These are phyloP conservation scores for Endotricha flammealis DNA, from an alignment of 2,888 invertebrate species.

Conservation along the genomic window DNA sequence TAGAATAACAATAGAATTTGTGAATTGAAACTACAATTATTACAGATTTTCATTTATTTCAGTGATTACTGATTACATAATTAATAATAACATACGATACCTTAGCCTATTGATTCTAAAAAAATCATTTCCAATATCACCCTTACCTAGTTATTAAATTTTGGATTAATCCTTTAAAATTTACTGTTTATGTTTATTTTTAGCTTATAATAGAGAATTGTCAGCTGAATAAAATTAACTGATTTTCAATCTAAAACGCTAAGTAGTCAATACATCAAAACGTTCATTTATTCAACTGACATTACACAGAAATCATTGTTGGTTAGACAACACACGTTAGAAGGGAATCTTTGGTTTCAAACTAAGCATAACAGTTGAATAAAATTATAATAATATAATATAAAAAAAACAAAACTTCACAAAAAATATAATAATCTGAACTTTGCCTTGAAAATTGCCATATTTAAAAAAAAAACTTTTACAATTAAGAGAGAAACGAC, in stretches of 20 bases:
- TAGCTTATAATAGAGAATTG: constrained; percentile 41
- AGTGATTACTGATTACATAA: constrained; percentile 77
- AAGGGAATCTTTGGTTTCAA: constrained; percentile 37
- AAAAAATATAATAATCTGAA: constrained; percentile 19
- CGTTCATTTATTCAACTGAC: constrained; percentile 18
- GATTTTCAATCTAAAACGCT: constrained; percentile 24
- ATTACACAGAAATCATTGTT: constrained; percentile 12
- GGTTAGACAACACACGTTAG: constrained; percentile 24
- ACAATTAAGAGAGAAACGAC: constrained; percentile 37
- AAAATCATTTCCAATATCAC: constrained; percentile 78
- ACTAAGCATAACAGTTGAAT: constrained; percentile 41
- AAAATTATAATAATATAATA: constrained; percentile 36
- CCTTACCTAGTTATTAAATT: constrained; percentile 71
- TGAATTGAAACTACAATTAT: constrained; percentile 34
- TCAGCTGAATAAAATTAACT: constrained; percentile 28
- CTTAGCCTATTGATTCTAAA: constrained; percentile 77
- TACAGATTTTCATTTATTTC: constrained; percentile 72
- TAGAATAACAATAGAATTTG: too few relatives aligned
- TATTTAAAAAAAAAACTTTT: constrained; percentile 17
- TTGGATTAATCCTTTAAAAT: constrained; percentile 71
- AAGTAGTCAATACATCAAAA: constrained; percentile 27
- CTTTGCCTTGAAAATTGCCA: constrained; percentile 29
- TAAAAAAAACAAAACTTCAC: constrained; percentile 34
- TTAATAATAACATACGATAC: constrained; percentile 74
- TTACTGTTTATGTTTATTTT: constrained; percentile 55